Conservation (phyloP, 2,113 vertebrate species). For the Stegastes partitus region DNA sequence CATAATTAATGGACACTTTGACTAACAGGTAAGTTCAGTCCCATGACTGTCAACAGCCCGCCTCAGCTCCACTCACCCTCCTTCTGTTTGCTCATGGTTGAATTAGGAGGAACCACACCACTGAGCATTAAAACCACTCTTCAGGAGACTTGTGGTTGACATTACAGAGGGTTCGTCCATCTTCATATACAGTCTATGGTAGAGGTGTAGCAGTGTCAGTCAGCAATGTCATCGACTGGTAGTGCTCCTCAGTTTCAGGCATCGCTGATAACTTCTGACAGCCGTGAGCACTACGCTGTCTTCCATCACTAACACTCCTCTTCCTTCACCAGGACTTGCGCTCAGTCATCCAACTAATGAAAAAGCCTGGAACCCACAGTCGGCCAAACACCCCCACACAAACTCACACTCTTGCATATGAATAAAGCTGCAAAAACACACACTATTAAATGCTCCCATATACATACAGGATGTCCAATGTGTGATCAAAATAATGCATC, state of each 20-base stretch:
- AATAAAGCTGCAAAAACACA: neutral
- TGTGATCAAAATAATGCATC: neutral
- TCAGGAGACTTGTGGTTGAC: too few relatives aligned
- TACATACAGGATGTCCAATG: neutral
- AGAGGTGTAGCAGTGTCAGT: neutral
- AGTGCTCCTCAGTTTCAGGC: constrained; percentile 8
- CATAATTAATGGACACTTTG: too few relatives aligned
- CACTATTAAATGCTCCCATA: neutral
- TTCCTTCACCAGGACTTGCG: neutral
- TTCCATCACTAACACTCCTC: constrained; percentile 16
- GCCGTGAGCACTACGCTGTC: constrained; percentile 23
- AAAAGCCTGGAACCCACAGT: neutral
- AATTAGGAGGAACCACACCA: too few relatives aligned
- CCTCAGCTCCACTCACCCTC: too few relatives aligned
- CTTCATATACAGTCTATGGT: too few relatives aligned
- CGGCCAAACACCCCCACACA: neutral
- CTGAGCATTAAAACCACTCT: too few relatives aligned
- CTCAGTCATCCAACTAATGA: constrained; percentile 20
- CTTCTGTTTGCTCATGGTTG: too few relatives aligned
- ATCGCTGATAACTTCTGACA: constrained; percentile 32
- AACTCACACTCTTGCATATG: neutral
- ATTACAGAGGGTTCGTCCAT: too few relatives aligned
- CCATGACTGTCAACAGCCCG: too few relatives aligned
- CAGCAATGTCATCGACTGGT: neutral
- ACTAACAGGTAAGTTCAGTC: too few relatives aligned